Evolutionary conservation across 92 coral and sea anemone species (phyloP).

Genomic region (Zoanthus sociatus): DNA sequence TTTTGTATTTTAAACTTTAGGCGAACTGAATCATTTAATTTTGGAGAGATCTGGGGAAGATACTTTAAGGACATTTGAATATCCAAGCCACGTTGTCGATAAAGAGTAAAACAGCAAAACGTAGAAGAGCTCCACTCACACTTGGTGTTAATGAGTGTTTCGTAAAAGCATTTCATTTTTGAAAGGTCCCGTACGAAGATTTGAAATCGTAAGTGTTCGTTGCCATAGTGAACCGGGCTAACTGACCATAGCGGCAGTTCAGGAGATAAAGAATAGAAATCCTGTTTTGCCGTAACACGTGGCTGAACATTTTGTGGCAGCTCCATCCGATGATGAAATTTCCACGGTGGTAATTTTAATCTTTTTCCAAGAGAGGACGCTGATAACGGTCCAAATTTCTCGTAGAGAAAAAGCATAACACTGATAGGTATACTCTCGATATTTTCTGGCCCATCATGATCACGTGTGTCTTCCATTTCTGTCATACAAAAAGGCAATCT

Average conservation of each 20-base stretch:
- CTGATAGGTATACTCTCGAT: constrained; percentile 63
- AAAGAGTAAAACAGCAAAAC: constrained; percentile 83
- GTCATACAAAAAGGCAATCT: constrained; percentile 35
- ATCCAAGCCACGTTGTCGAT: constrained; percentile 81
- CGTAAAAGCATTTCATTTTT: constrained; percentile 86
- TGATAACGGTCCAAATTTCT: constrained; percentile 82
- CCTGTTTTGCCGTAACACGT: constrained; percentile 84
- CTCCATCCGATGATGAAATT: constrained; percentile 88
- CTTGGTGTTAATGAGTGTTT: constrained; percentile 69
- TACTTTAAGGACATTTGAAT: constrained; percentile 88
- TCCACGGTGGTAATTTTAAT: constrained; percentile 78
- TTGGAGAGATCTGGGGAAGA: constrained; percentile 74
- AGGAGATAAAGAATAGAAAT: constrained; percentile 77
- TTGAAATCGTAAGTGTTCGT: constrained; percentile 92
- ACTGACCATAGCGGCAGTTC: constrained; percentile 90
- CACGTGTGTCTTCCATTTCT: not conserved
- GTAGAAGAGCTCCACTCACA: constrained; percentile 76
- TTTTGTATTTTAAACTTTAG: constrained; percentile 75
- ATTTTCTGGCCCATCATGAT: not conserved
- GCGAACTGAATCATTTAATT: constrained; percentile 65
- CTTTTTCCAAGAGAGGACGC: constrained; percentile 71
- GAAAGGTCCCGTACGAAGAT: constrained; percentile 76
- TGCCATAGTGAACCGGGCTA: constrained; percentile 95
- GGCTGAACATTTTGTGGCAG: constrained; percentile 74
- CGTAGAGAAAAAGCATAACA: constrained; percentile 79